Evolutionary conservation across 2,113 vertebrate genomes (phyloP).

Genomic region (Apus apus): DNA sequence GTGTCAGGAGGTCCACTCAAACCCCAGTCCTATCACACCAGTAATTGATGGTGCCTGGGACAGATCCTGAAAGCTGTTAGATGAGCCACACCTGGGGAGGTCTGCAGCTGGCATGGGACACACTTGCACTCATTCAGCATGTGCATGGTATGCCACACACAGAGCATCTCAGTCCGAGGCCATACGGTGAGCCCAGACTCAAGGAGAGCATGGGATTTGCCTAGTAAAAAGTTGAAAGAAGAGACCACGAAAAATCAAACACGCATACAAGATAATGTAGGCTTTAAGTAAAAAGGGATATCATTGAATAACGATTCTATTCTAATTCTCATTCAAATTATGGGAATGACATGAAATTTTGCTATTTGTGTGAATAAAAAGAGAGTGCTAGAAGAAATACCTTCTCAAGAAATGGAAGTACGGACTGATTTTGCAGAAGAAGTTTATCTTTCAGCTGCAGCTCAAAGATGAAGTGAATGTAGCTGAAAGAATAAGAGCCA

Average conservation of each 20-base stretch:
- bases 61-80: neutral
- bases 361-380: neutral
- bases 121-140: rapidly evolving
- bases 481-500: neutral
- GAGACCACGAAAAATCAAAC: neutral
- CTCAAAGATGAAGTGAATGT: neutral
- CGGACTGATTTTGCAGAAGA: neutral
- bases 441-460: neutral
- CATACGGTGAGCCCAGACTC: neutral
- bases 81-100: rapidly evolving
- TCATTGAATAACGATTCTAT: neutral
- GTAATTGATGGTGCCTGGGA: rapidly evolving
- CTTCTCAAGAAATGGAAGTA: neutral
- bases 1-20: neutral
- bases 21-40: neutral
- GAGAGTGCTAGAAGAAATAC: neutral
- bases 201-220: neutral
- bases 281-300: neutral
- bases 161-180: neutral
- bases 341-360: neutral
- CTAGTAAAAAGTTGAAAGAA: neutral
- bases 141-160: rapidly evolving
- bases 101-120: neutral
- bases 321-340: neutral
- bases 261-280: neutral